Conservation (phyloP, 2,113 vertebrate genomes). For the Solea solea region DNA sequence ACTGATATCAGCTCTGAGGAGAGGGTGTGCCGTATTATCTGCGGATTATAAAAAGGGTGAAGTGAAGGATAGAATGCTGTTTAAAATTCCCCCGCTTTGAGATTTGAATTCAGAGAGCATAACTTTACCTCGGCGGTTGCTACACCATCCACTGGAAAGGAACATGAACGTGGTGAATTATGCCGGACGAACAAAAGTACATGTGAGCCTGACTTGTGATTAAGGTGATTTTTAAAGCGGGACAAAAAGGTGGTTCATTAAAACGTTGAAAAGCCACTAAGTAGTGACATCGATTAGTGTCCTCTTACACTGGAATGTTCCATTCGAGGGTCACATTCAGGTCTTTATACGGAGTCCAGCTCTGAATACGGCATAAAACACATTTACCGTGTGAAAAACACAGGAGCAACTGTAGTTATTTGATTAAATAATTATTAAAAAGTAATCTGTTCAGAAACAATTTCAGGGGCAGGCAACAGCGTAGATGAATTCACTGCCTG, state of each 20-base stretch:
- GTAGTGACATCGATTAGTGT: no score
- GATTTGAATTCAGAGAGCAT: background rate
- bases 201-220: no score
- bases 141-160: background rate
- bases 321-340: background rate
- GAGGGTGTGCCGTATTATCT: background rate
- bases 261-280: background rate
- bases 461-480: background rate
- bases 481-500: background rate
- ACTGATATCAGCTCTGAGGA: background rate
- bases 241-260: background rate
- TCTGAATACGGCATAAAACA: no score
- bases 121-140: background rate
- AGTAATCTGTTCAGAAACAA: background rate
- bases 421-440: no score
- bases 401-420: no score
- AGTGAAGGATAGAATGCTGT: constrained; percentile 1
- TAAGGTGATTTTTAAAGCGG: background rate
- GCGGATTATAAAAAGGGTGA: background rate
- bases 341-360: no score
- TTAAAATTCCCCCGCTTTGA: background rate
- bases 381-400: no score
- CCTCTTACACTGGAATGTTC: background rate
- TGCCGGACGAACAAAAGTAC: no score
- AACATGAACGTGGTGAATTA: background rate